These are phyloP conservation scores for Bombus breviceps DNA, from an alignment of 1,140 invertebrate genomes.

Conservation along the genomic window DNA sequence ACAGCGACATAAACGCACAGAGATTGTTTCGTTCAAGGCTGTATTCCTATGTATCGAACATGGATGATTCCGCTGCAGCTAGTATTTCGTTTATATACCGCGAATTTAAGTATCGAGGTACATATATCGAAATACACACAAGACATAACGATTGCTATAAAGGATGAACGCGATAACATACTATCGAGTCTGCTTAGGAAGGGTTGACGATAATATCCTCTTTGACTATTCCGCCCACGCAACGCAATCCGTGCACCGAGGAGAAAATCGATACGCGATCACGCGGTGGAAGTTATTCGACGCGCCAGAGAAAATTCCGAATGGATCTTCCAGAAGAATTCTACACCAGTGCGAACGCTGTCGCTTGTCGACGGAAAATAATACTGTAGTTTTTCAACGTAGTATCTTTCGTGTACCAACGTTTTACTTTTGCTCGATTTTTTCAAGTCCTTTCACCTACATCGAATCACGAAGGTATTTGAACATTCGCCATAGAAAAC, in stretches of 20 bases:
- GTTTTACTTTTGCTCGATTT: background rate
- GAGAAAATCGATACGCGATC: conserved; percentile 50
- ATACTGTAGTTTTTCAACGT: background rate
- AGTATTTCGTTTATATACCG: too few species aligned
- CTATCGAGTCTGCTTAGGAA: conserved; percentile 15
- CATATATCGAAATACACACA: background rate
- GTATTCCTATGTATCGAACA: background rate
- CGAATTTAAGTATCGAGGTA: too few species aligned
- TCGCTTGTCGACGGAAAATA: background rate
- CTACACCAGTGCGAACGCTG: background rate
- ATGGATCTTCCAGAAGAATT: background rate
- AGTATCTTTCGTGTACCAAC: background rate
- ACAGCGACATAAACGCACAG: background rate
- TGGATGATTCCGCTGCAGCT: background rate
- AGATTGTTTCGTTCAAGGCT: conserved; percentile 26
- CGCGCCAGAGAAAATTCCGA: background rate
- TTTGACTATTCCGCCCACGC: conserved; percentile 56
- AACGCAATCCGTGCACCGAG: conserved; percentile 49
- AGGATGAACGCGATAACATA: conserved; percentile 30
- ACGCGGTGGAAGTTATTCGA: conserved; percentile 9
- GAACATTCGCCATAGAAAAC: too few species aligned
- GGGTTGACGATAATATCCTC: conserved; percentile 47
- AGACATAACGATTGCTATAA: background rate
- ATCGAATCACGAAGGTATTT: background rate
- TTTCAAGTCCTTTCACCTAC: background rate